These are phyloP conservation scores for Drosophila saltans DNA, from an alignment of 1,140 invertebrate genomes.

Conservation along the genomic window DNA sequence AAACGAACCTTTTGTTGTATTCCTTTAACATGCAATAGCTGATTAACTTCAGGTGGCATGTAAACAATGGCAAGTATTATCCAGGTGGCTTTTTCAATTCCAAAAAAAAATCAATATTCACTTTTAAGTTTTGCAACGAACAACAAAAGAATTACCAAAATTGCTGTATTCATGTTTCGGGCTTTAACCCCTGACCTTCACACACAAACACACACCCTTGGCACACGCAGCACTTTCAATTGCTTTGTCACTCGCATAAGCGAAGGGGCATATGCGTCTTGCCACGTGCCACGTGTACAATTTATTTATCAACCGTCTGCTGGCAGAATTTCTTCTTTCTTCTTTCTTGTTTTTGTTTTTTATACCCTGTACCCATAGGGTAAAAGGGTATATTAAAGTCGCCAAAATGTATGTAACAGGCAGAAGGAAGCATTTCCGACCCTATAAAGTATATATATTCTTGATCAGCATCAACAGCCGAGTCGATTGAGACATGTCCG, in stretches of 20 bases:
- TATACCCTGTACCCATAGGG: too few relatives aligned
- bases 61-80: neutral
- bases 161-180: neutral
- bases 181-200: conserved; percentile 4
- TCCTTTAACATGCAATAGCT: too few relatives aligned
- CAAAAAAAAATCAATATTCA: conserved; percentile 3
- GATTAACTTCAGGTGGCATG: neutral
- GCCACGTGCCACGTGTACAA: conserved; percentile 34
- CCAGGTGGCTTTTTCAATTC: neutral
- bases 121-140: neutral
- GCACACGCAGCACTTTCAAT: conserved; percentile 22
- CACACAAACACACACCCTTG: conserved; percentile 25
- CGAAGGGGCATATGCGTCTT: neutral
- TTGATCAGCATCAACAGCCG: too few relatives aligned
- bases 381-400: too few relatives aligned
- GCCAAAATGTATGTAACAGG: too few relatives aligned
- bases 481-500: too few relatives aligned
- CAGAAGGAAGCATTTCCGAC: too few relatives aligned
- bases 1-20: too few relatives aligned
- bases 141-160: conserved; percentile 4
- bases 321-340: neutral
- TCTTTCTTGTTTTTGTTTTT: conserved; percentile 14
- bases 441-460: too few relatives aligned
- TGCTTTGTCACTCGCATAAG: conserved; percentile 12
- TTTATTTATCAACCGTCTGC: conserved; percentile 38